Base-by-base conservation (phyloP, 1,140 invertebrate species). In the Orussus abietinus region DNA sequence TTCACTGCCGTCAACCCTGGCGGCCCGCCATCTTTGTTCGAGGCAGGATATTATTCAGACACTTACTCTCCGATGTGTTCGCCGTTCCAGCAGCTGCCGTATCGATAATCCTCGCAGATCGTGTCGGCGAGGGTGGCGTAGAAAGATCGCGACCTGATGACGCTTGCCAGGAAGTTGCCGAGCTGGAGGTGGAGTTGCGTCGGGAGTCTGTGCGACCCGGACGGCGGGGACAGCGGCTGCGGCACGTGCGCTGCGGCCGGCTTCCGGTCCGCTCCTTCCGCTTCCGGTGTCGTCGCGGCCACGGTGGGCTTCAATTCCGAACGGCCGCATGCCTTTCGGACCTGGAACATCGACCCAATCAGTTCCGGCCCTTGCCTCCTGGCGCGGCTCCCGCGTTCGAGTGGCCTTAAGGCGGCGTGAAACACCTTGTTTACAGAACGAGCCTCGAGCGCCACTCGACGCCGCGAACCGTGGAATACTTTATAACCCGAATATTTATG, bases 11-110 rank as follows among this genome's bases (percentile, higher is more conserved):
- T n/a, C n/a, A n/a, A n/a, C n/a, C n/a, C n/a, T n/a, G n/a, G n/a
- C n/a, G n/a, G n/a, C n/a, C n/a, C n/a, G n/a, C n/a, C n/a, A n/a
- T n/a, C n/a, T n/a, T n/a, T n/a, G n/a, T n/a, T n/a, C n/a, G n/a
- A n/a, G n/a, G n/a, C n/a, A n/a, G n/a, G n/a, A n/a, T n/a, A n/a
- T n/a, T n/a, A n/a, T n/a, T n/a, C n/a, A n/a, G 28, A 51, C 53
- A 84, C 84, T 85, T 55, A 88, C 86, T 86, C 83, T 69, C 81
- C 85, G 50, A 87, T 70, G 42, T 76, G 66, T 49, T 85, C 78
- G 22, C 85, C 86, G 57, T 86, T 88, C 86, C 86, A 88, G 61
- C 86, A 88, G 30, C 45, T 53, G 34, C 56, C 61, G 45, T 71
- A 62, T 12, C 65, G 64, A 40, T 74, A 70, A 5, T 78, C 76